Base-by-base conservation (phyloP, 92 coral and sea anemone genomes). In the Micromussa lordhowensis region DNA sequence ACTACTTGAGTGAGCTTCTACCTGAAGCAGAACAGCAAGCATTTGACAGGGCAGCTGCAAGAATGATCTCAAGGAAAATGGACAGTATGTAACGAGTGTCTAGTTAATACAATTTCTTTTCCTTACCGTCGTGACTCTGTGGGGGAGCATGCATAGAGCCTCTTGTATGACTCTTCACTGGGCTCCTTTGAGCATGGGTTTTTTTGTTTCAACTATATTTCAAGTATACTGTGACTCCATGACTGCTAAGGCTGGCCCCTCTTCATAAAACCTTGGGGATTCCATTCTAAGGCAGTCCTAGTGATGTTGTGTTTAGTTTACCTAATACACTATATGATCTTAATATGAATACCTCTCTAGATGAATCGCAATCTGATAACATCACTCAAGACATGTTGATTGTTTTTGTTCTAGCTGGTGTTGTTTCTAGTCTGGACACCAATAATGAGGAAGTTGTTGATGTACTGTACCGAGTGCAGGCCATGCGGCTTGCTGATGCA, bases 391-490 rank as follows among this genome's bases (percentile, higher is more conserved):
- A 21, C 0, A 3, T 17, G 24, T 32, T 15, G 19, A 4, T 24
- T 54, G 48, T 34, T 40, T 82, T 79, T 51, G n/a, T 61, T 71
- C 9, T 58, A 95, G 98, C 89, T 79, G 98, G 98, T 79, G 71
- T 89, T 18, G 90, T 90, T 13, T 90, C 93, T 34, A 95, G 97
- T 78, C 77, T 94, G 32, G 91, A 91, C 31, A 87, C 98, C 31
- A 93, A 85, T 34, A 95, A 90, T 40, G 92, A 89, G 30, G 99
- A 98, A 68, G 96, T 96, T 58, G 94, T 94, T 82, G 99, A 98
- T 78, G 96, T 98, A 14, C 88, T 95, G 79, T 98, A 94, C 93
- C 91, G 99, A 81, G 99, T 98, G 22, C 99, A 98, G 68, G 99
- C 94, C 38, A 87, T 83, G 93, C 90, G 94, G 79, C 94, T 98